Percentiles rank a stretch among this genome's conserved stretches.
phyloP scores from a whole-genome alignment of 2,797 vertebrate genomes.

The Scleropages formosus region DNA sequence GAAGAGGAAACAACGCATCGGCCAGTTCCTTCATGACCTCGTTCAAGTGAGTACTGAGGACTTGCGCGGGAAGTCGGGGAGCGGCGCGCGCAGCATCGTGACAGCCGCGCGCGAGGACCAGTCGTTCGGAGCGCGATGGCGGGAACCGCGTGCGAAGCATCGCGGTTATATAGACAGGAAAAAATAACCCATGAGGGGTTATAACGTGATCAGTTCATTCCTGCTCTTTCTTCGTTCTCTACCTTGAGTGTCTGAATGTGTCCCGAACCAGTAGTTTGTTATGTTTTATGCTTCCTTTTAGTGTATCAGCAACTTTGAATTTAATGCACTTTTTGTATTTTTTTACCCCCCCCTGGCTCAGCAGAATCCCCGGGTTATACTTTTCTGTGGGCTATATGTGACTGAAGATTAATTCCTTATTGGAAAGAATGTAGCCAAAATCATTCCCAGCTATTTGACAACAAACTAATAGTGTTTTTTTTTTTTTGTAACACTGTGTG shows the following conservation, averaged over 20 bases:
- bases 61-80: not conserved
- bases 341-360: not conserved
- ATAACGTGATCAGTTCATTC: too few relatives aligned
- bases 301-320: conserved; percentile 1
- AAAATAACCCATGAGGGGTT: too few relatives aligned
- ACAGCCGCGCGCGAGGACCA: too few relatives aligned
- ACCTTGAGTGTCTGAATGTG: too few relatives aligned
- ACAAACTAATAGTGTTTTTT: too few relatives aligned
- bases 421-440: not conserved
- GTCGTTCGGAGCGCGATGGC: too few relatives aligned
- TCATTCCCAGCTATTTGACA: too few relatives aligned
- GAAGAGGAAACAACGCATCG: conserved; percentile 50
- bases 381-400: not conserved
- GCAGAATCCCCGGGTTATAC: not conserved
- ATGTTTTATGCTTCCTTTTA: not conserved
- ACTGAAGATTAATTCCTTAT: not conserved
- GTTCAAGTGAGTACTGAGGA: conserved; percentile 59
- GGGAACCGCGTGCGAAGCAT: too few relatives aligned
- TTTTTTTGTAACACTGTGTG: too few relatives aligned
- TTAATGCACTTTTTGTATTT: not conserved
- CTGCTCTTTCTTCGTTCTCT: too few relatives aligned
- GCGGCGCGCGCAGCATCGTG: too few relatives aligned
- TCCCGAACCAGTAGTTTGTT: not conserved
- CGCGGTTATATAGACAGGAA: too few relatives aligned
- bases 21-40: conserved; percentile 43